phyloP scores from a whole-genome alignment of 2,797 vertebrate species.

The Melanotaenia nigrans region DNA sequence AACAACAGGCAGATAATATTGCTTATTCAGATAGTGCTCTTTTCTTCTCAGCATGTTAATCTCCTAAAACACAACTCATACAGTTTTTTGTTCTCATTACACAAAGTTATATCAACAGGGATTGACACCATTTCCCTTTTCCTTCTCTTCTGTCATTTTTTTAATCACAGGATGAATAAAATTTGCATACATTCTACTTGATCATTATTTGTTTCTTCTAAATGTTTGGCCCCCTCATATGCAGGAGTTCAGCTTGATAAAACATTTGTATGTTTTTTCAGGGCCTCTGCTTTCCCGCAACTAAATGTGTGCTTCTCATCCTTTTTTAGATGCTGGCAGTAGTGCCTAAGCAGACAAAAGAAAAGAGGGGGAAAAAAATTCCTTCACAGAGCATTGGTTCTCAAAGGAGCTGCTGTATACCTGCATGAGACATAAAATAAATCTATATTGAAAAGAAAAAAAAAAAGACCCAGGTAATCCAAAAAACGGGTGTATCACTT shows the following conservation, averaged over 20 bases:
- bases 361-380: constrained; percentile 41
- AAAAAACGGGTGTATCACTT: constrained; percentile 77
- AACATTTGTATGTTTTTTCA: constrained; percentile 64
- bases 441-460: constrained; percentile 2
- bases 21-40: constrained; percentile 62
- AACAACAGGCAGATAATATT: constrained; percentile 61
- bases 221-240: constrained; percentile 53
- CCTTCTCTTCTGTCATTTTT: constrained; percentile 53
- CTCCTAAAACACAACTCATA: constrained; percentile 52
- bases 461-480: constrained; percentile 77
- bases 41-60: constrained; percentile 60
- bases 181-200: constrained; percentile 69
- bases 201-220: constrained; percentile 64
- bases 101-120: constrained; percentile 51
- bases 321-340: constrained; percentile 67
- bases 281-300: constrained; percentile 45
- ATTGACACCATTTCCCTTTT: constrained; percentile 58
- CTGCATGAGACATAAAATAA: constrained; percentile 75
- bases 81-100: constrained; percentile 58
- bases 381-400: constrained; percentile 71
- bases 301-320: constrained; percentile 66
- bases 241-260: constrained; percentile 59
- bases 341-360: constrained; percentile 52
- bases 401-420: constrained; percentile 77
- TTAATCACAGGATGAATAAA: constrained; percentile 68